Conservation (phyloP, 2,888 invertebrate genomes). For the Cordilura impudica region DNA sequence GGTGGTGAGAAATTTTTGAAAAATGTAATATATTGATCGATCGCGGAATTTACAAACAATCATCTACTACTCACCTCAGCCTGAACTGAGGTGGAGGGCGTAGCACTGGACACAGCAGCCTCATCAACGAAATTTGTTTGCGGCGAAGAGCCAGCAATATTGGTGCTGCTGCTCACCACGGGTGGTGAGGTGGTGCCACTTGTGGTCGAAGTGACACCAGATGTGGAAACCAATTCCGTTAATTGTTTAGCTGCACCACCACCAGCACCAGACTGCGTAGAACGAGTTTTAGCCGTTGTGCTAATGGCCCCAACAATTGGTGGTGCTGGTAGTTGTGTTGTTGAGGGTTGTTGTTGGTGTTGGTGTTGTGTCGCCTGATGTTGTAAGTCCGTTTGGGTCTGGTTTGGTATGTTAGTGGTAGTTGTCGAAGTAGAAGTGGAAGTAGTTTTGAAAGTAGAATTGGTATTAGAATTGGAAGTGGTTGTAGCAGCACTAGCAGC, state of each 20-base stretch:
- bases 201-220: constrained; percentile 76
- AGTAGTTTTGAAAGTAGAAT: too few species aligned
- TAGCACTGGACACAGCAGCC: constrained; percentile 73
- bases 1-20: constrained; percentile 20
- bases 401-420: constrained; percentile 54
- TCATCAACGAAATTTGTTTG: constrained; percentile 69
- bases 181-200: constrained; percentile 74
- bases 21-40: constrained; percentile 24
- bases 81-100: constrained; percentile 61
- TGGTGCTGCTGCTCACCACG: constrained; percentile 77
- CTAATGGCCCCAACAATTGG: constrained; percentile 40
- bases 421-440: constrained; percentile 59
- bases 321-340: constrained; percentile 40
- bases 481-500: constrained; percentile 46
- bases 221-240: constrained; percentile 66
- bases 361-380: too few species aligned
- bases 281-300: constrained; percentile 45
- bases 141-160: constrained; percentile 64
- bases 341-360: constrained; percentile 34
- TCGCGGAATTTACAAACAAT: constrained; percentile 45
- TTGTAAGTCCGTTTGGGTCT: constrained; percentile 51
- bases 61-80: constrained; percentile 64
- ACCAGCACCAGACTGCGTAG: constrained; percentile 39
- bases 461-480: too few species aligned
- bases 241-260: constrained; percentile 47